phyloP scores from a whole-genome alignment of 2,888 invertebrate genomes.

The Acleris emargana region DNA sequence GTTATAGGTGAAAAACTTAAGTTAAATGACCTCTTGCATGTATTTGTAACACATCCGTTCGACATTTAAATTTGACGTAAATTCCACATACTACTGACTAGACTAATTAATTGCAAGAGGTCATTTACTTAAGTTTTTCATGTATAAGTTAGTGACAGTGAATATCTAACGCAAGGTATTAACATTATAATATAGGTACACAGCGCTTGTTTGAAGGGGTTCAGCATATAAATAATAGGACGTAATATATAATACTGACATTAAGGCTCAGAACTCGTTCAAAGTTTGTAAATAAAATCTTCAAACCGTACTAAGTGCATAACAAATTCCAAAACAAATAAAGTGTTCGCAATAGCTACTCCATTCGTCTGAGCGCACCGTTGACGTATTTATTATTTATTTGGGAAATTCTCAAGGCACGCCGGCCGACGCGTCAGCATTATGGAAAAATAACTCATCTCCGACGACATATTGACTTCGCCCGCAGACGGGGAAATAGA shows the following conservation, averaged over 20 bases:
- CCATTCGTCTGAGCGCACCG: slow-evolving; percentile 47
- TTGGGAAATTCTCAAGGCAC: slow-evolving; percentile 72
- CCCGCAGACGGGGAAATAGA: slow-evolving; percentile 63
- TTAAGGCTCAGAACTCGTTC: not conserved
- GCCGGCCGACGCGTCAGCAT: slow-evolving; percentile 56
- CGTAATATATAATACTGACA: not conserved
- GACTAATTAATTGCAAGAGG: too few relatives aligned
- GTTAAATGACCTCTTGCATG: too few relatives aligned
- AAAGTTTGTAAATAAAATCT: not conserved
- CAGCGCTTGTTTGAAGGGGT: too few relatives aligned
- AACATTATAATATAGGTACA: too few relatives aligned
- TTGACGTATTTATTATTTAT: slow-evolving; percentile 82
- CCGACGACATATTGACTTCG: slow-evolving; percentile 77
- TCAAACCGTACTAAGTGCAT: slow-evolving; percentile 45
- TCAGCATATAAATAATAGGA: too few relatives aligned
- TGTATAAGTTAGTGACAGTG: too few relatives aligned
- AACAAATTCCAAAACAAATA: slow-evolving; percentile 63
- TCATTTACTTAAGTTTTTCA: too few relatives aligned
- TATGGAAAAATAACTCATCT: slow-evolving; percentile 81
- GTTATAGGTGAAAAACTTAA: too few relatives aligned
- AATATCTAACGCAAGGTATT: too few relatives aligned
- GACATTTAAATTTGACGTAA: too few relatives aligned
- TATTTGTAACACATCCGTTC: too few relatives aligned
- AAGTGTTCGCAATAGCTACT: slow-evolving; percentile 51
- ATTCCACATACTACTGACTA: too few relatives aligned